These are phyloP conservation scores for Sinocyclocheilus grahami DNA, from an alignment of 2,113 vertebrate species.

Conservation along the genomic window DNA sequence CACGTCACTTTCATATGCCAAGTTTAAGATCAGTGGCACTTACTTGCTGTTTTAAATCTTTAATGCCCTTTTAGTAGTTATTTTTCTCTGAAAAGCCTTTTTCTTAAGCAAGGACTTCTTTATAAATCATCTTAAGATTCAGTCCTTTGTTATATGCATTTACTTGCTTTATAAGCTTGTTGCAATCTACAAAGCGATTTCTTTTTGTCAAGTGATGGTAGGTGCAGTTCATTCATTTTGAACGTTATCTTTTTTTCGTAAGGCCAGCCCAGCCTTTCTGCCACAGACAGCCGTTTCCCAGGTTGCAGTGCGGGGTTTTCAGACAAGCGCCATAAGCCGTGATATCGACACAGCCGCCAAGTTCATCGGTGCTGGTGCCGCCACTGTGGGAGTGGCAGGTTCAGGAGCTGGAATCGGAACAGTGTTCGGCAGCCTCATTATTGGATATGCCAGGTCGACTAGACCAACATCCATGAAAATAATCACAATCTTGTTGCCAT, in stretches of 20 bases:
- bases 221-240: background rate
- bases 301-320: constrained; percentile 86
- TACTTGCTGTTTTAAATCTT: background rate
- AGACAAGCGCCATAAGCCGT: constrained; percentile 91
- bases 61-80: background rate
- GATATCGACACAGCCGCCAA: constrained; percentile 99
- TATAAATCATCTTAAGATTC: background rate
- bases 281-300: constrained; percentile 78
- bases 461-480: background rate
- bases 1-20: background rate
- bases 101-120: background rate
- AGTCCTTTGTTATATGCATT: background rate
- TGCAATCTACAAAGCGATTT: background rate
- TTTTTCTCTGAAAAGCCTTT: background rate
- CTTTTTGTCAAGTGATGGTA: background rate
- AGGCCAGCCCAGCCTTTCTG: constrained; percentile 81
- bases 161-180: background rate
- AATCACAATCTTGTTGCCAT: background rate
- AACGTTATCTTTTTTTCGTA: constrained; percentile 14
- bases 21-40: background rate
- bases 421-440: constrained; percentile 98
- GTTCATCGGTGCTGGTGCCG: constrained; percentile 97
- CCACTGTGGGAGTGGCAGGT: constrained; percentile 97
- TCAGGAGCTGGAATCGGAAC: constrained; percentile 99
- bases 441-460: constrained; percentile 95